Percentiles rank a stretch among this genome's conserved stretches.
These are phyloP conservation scores for Gorsachius goisagi DNA, from an alignment of 2,113 vertebrate genomes.

Conservation along the genomic window DNA sequence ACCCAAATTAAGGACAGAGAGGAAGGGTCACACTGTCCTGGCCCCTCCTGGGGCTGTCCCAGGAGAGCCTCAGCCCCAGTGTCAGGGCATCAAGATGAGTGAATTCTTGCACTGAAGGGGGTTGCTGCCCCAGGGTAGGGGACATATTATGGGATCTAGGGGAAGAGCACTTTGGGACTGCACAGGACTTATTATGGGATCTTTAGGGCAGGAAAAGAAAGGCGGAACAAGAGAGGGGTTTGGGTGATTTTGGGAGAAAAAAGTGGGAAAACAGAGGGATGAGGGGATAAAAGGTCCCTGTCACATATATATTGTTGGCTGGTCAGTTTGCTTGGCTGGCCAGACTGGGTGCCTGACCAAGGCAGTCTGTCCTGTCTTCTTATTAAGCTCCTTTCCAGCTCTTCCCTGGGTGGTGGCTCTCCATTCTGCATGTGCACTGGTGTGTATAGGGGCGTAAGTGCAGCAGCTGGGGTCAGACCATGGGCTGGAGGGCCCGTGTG, in stretches of 20 bases:
- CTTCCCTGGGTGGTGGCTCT: not conserved
- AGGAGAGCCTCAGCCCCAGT: not conserved
- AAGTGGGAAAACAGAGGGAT: not conserved
- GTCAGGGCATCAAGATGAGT: not conserved
- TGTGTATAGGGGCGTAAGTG: not conserved
- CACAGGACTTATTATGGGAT: not conserved
- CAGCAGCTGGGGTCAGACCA: not conserved
- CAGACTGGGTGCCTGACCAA: not conserved
- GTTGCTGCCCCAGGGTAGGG: not conserved
- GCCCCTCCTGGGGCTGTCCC: accelerated
- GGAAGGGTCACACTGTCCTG: not conserved
- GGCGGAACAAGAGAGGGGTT: not conserved
- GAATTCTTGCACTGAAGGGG: not conserved
- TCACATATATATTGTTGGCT: not conserved
- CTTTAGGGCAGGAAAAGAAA: not conserved
- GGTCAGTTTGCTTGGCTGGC: not conserved
- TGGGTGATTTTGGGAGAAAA: not conserved
- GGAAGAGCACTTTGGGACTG: not conserved
- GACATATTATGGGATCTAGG: not conserved
- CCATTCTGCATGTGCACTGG: not conserved
- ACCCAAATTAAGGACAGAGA: not conserved
- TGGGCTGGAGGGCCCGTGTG: not conserved
- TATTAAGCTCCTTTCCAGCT: not conserved
- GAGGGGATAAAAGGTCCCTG: not conserved
- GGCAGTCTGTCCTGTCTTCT: not conserved